These are phyloP conservation scores for Zaprionus obscuricornis DNA, from an alignment of 2,888 invertebrate species.

Conservation along the genomic window DNA sequence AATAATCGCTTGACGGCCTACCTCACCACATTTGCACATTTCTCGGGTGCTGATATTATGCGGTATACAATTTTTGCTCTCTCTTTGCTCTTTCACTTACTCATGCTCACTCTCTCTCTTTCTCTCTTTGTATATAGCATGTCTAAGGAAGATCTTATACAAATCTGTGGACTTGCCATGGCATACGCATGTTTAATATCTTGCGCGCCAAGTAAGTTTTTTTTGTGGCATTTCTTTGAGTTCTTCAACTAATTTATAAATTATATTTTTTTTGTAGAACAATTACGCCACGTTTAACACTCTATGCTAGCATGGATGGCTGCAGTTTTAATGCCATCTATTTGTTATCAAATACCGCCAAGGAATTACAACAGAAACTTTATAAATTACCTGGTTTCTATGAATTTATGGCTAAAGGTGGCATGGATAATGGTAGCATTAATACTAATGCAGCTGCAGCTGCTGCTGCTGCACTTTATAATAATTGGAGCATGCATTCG, in stretches of 20 bases:
- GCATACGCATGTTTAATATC: slow-evolving; percentile 95
- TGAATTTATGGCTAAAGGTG: slow-evolving; percentile 79
- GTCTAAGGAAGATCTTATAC: slow-evolving; percentile 95
- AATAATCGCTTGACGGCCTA: slow-evolving; percentile 91
- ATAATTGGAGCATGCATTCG: slow-evolving; percentile 80
- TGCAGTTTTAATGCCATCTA: slow-evolving; percentile 92
- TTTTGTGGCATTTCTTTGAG: not conserved
- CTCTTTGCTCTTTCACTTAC: not conserved
- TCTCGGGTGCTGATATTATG: slow-evolving; percentile 94
- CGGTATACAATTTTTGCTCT: slow-evolving; percentile 83
- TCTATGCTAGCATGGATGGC: slow-evolving; percentile 91
- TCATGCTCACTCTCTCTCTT: not conserved
- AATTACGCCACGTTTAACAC: slow-evolving; percentile 90
- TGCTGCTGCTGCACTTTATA: slow-evolving; percentile 53
- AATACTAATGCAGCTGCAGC: slow-evolving; percentile 29
- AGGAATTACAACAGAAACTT: slow-evolving; percentile 88
- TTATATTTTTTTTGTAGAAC: slow-evolving; percentile 83
- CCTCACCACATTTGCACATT: slow-evolving; percentile 91
- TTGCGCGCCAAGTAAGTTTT: slow-evolving; percentile 90
- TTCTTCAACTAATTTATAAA: not conserved
- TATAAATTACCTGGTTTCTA: slow-evolving; percentile 85
- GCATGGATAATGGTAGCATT: slow-evolving; percentile 58
- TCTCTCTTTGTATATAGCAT: slow-evolving; percentile 84
- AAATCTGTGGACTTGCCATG: slow-evolving; percentile 97
- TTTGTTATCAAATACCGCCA: slow-evolving; percentile 87